Percentiles rank a stretch among this genome's conserved stretches.
These are phyloP conservation scores for Thamnophis elegans DNA, from an alignment of 2,797 vertebrate genomes.

Conservation along the genomic window DNA sequence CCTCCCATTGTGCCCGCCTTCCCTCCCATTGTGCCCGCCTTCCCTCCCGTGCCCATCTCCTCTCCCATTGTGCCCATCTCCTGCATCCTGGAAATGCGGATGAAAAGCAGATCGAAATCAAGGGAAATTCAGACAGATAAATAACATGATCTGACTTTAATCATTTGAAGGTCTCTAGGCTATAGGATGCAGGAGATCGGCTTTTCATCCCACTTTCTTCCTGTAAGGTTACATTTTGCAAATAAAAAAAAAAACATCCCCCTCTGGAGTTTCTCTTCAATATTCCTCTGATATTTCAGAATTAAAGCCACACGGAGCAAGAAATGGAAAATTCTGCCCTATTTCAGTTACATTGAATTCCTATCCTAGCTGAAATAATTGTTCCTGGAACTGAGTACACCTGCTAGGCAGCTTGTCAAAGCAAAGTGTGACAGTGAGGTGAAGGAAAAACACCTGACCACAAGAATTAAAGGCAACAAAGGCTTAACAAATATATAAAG, in stretches of 20 bases:
- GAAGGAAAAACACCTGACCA: slow-evolving; percentile 34
- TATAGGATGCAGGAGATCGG: not conserved
- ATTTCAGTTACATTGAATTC: slow-evolving; percentile 54
- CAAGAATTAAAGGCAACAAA: slow-evolving; percentile 49
- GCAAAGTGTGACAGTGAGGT: slow-evolving; percentile 39
- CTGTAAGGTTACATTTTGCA: slow-evolving; percentile 45
- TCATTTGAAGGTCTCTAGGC: slow-evolving; percentile 38
- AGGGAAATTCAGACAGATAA: not conserved
- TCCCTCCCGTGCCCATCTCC: too few relatives aligned
- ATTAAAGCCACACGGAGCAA: slow-evolving; percentile 25
- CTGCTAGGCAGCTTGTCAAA: slow-evolving; percentile 57
- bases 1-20: too few relatives aligned
- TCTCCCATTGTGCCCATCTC: too few relatives aligned
- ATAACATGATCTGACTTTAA: not conserved
- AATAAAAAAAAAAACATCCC: slow-evolving; percentile 42
- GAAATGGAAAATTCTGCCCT: slow-evolving; percentile 37
- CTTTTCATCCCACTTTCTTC: slow-evolving; percentile 42
- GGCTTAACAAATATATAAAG: slow-evolving; percentile 42
- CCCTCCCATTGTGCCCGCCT: too few relatives aligned
- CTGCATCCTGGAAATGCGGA: slow-evolving; percentile 1
- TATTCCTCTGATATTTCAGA: slow-evolving; percentile 9
- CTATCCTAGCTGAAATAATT: slow-evolving; percentile 61
- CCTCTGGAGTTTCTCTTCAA: slow-evolving; percentile 11
- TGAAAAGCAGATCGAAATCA: slow-evolving; percentile 38
- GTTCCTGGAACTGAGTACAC: slow-evolving; percentile 48